Base-by-base conservation (phyloP, 1,140 invertebrate species). In the Portunus trituberculatus region DNA sequence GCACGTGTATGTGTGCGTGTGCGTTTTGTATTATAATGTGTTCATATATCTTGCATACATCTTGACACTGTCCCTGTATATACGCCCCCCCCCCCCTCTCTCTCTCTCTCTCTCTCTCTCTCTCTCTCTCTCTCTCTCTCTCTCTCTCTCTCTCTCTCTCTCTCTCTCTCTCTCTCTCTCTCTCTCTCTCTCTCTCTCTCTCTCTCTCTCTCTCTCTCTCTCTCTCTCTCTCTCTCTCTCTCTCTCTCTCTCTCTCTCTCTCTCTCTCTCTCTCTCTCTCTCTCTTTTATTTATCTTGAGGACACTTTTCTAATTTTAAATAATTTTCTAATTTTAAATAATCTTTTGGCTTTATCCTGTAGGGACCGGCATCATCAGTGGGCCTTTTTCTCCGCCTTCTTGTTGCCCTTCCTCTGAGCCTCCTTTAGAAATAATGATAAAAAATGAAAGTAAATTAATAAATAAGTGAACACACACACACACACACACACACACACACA, bases 391-490 rank as follows among this genome's bases (percentile, higher is more conserved):
- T 39, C 39, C 6, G 39, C 39, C 39, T 39, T 39, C 6, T 39
- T 39, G 39, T 39, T 2, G 6, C 39, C 39, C 39, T 39, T 39
- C 39, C 6, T 6, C 6, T 2, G 39, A 39, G 39, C 39, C 39
- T n/a, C n/a, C 39, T 6, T 39, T 39, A 39, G 39, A 39, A 39
- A 39, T 2, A 20, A 46, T 52, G 52, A 14, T 12, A 25, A 67
- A 28, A 92, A 28, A 4, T 76, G 82, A 76, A 92, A 76, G 82
- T 92, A 92, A 76, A 92, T 92, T 39, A 76, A 28, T 92, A 92
- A 76, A 93, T 93, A 93, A 82, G 84, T 93, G 84, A 82, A 84
- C 84, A 93, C 82, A 84, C 84, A 93, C 82, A 93, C 82, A 93
- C 82, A 93, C 84, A 93, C 82, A 84, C 84, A 93, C 84, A 84